Evolutionary conservation across 2,113 vertebrate species (phyloP).

Genomic region (Dipodomys ordii): DNA sequence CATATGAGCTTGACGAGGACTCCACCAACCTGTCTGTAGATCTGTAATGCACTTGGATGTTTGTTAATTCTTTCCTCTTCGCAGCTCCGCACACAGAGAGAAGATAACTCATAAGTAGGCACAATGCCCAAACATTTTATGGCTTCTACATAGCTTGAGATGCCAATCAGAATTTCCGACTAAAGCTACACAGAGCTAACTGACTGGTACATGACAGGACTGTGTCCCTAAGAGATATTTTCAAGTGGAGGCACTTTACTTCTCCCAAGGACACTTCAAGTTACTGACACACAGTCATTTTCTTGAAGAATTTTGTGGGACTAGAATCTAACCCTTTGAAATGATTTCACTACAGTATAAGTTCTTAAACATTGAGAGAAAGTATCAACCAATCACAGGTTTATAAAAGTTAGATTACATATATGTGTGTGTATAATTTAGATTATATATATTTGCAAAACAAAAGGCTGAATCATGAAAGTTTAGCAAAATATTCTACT

Average conservation of each 20-base stretch:
- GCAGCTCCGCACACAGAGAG: neutral
- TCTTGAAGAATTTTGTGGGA: neutral
- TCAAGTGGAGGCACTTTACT: neutral
- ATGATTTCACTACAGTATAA: neutral
- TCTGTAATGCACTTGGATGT: neutral
- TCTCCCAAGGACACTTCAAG: neutral
- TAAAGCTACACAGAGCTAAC: neutral
- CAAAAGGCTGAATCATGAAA: neutral
- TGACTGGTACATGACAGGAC: neutral
- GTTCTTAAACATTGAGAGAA: slow-evolving; percentile 29
- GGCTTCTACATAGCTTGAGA: neutral
- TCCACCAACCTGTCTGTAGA: neutral
- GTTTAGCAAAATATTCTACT: slow-evolving; percentile 27
- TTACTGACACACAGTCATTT: neutral
- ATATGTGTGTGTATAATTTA: neutral
- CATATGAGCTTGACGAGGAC: rapidly evolving
- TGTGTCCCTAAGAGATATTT: rapidly evolving
- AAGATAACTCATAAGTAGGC: neutral
- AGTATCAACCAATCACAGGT: neutral
- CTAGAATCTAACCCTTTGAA: no score
- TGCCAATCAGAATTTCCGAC: neutral
- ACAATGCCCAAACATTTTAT: neutral
- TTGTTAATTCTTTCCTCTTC: neutral
- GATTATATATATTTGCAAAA: neutral
- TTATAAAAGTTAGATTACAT: neutral